A percentile compares a stretch with the other conserved stretches of the same genome.
phyloP scores from a whole-genome alignment of 2,113 vertebrate species.

The Saimiri boliviensis region DNA sequence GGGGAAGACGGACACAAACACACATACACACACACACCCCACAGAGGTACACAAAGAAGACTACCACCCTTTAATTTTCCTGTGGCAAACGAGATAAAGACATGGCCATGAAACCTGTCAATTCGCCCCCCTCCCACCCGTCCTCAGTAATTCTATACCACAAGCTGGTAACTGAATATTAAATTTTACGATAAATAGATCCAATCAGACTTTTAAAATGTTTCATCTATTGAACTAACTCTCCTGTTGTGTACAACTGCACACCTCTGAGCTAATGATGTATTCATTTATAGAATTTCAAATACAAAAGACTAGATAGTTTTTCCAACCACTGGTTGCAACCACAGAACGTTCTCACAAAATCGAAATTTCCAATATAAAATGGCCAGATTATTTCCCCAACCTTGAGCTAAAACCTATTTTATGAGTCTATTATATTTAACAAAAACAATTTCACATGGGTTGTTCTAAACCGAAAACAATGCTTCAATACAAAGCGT shows the following conservation, averaged over 20 bases:
- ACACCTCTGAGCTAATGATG: constrained; percentile 53
- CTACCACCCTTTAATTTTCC: constrained; percentile 77
- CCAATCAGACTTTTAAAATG: constrained; percentile 55
- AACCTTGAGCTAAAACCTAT: not conserved
- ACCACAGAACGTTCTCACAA: constrained; percentile 35
- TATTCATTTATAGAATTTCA: constrained; percentile 32
- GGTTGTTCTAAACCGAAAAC: constrained; percentile 60
- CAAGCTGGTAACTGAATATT: constrained; percentile 45
- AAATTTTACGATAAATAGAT: constrained; percentile 62
- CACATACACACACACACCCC: constrained; percentile 14
- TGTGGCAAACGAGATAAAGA: constrained; percentile 70
- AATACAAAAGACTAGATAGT: constrained; percentile 63
- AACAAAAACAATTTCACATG: constrained; percentile 10
- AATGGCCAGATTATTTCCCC: constrained; percentile 37
- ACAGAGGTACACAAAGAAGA: constrained; percentile 78
- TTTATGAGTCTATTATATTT: not conserved
- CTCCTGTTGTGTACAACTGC: not conserved
- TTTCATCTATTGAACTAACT: constrained; percentile 54
- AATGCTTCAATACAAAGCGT: constrained; percentile 64
- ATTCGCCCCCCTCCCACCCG: not conserved
- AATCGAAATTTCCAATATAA: constrained; percentile 57
- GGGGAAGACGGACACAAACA: not conserved
- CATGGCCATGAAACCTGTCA: constrained; percentile 68
- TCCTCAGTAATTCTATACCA: constrained; percentile 40
- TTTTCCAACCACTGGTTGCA: constrained; percentile 85